Conservation (phyloP, 2,888 invertebrate genomes). For the Malachius bipustulatus region DNA sequence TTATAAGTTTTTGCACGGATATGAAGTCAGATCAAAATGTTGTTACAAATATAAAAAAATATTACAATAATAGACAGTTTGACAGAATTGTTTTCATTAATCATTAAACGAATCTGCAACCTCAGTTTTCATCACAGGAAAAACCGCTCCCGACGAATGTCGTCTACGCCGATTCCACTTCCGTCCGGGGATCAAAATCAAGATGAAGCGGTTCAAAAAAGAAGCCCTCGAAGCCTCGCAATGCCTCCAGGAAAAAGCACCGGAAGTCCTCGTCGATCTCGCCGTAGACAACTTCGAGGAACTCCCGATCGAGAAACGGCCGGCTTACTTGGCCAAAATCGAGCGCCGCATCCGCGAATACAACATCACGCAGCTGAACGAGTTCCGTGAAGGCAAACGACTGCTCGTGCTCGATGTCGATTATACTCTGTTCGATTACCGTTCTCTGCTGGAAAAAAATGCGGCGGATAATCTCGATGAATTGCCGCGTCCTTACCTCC, state of each 20-base stretch:
- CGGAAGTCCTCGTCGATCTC: constrained; percentile 82
- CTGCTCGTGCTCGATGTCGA: constrained; percentile 90
- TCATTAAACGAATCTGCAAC: too few species aligned
- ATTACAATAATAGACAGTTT: too few species aligned
- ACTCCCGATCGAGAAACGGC: constrained; percentile 52
- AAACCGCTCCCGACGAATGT: constrained; percentile 69
- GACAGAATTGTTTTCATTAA: too few species aligned
- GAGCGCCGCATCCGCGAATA: constrained; percentile 75
- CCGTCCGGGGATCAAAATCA: constrained; percentile 80
- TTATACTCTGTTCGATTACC: constrained; percentile 92
- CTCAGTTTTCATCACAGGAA: too few species aligned
- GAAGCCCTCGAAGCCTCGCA: constrained; percentile 79
- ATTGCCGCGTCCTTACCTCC: constrained; percentile 88
- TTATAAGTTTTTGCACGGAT: too few species aligned
- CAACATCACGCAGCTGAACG: constrained; percentile 68
- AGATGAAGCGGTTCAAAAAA: constrained; percentile 95
- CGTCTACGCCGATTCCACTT: constrained; percentile 64
- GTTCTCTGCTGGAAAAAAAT: constrained; percentile 80
- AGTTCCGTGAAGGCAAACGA: constrained; percentile 75
- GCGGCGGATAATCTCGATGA: too few species aligned
- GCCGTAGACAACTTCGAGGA: constrained; percentile 86
- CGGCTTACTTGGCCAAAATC: constrained; percentile 66
- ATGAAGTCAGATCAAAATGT: too few species aligned
- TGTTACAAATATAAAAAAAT: too few species aligned
- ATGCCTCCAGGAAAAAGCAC: constrained; percentile 66